These are phyloP conservation scores for Drosophila navojoa DNA, from an alignment of 1,140 invertebrate species.

Conservation along the genomic window DNA sequence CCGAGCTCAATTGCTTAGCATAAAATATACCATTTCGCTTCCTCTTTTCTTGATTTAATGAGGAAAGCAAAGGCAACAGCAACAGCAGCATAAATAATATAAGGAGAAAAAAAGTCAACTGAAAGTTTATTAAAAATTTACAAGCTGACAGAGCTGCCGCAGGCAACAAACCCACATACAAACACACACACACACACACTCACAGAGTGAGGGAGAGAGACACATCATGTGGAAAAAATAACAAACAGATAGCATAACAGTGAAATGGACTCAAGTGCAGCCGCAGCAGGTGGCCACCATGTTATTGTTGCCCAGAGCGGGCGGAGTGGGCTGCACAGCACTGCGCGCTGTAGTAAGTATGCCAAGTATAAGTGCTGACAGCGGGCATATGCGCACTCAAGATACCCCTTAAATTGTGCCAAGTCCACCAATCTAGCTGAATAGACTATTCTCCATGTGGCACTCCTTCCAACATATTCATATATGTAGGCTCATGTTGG, in stretches of 20 bases:
- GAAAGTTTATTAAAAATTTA: constrained; percentile 77
- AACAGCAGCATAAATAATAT: constrained; percentile 4
- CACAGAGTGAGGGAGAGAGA: constrained; percentile 4
- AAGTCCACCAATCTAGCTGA: too few relatives aligned
- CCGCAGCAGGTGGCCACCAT: constrained; percentile 77
- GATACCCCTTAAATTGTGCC: not conserved
- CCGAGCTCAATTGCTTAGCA: constrained; percentile 14
- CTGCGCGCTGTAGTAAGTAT: constrained; percentile 9
- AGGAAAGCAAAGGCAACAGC: constrained; percentile 30
- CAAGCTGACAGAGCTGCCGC: constrained; percentile 47
- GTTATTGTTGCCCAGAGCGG: constrained; percentile 45
- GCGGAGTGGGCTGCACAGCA: not conserved
- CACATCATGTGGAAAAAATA: constrained; percentile 34
- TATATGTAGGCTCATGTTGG: too few relatives aligned
- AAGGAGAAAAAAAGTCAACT: constrained; percentile 55
- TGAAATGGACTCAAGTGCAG: constrained; percentile 76
- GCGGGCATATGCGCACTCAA: not conserved
- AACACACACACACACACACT: constrained; percentile 20
- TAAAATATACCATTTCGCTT: constrained; percentile 1
- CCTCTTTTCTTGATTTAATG: constrained; percentile 28
- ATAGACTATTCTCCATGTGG: too few relatives aligned
- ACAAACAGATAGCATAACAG: constrained; percentile 57
- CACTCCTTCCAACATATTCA: too few relatives aligned
- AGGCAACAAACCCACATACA: constrained; percentile 30
- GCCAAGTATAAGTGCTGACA: constrained; percentile 1